phyloP scores from a whole-genome alignment of 2,113 vertebrate genomes.

The Ameiurus melas region DNA sequence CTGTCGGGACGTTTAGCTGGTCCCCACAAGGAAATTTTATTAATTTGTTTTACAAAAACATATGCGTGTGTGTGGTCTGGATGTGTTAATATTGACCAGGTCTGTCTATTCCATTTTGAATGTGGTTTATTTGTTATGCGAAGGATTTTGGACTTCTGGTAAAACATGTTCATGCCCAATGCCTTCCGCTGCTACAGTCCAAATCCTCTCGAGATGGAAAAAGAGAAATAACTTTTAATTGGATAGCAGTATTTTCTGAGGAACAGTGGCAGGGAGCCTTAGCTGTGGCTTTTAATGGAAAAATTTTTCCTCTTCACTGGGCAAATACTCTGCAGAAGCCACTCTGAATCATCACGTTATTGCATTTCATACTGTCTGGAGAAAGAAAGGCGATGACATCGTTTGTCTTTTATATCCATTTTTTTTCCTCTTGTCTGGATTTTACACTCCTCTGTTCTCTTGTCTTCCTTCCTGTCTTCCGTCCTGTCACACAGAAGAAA shows the following conservation, averaged over 20 bases:
- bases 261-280: constrained; percentile 55
- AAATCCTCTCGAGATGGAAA: constrained; percentile 53
- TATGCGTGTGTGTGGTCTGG: constrained; percentile 34
- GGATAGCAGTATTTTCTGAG: constrained; percentile 56
- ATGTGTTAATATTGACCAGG: not conserved
- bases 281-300: constrained; percentile 64
- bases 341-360: constrained; percentile 63
- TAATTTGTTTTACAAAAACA: not conserved
- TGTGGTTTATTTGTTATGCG: constrained; percentile 38
- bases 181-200: constrained; percentile 42
- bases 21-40: not conserved
- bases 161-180: constrained; percentile 53
- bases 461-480: constrained; percentile 32
- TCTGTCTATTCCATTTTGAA: constrained; percentile 35
- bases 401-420: constrained; percentile 43
- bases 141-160: constrained; percentile 26
- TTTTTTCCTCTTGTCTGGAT: constrained; percentile 27
- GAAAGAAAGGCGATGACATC: constrained; percentile 8
- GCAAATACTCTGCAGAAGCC: constrained; percentile 61
- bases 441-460: constrained; percentile 37
- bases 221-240: constrained; percentile 64
- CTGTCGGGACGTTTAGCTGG: not conserved
- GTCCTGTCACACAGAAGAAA: constrained; percentile 10
- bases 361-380: constrained; percentile 60
- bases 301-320: constrained; percentile 68